Percentiles rank a stretch among this genome's conserved stretches.
Evolutionary conservation across 2,797 vertebrate species (phyloP).

Genomic region (Pteronotus mesoamericanus): DNA sequence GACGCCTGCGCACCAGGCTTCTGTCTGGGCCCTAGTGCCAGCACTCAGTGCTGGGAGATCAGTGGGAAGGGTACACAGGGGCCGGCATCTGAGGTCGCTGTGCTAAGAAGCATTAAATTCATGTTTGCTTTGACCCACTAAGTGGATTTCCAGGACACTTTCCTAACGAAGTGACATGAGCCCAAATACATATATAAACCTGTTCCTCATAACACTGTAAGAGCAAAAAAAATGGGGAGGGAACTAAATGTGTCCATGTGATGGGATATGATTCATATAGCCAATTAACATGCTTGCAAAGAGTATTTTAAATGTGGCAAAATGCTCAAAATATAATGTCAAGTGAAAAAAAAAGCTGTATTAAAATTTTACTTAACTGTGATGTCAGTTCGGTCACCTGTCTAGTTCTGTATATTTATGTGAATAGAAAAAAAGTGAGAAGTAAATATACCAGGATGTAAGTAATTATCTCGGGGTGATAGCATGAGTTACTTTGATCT

Average conservation of each 20-base stretch:
- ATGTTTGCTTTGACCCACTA: neutral
- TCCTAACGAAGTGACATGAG: neutral
- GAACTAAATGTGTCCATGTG: accelerated
- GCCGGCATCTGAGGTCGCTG: neutral
- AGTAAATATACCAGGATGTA: neutral
- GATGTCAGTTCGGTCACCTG: accelerated
- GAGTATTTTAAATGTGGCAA: neutral
- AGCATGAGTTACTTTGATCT: accelerated
- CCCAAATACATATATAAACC: neutral
- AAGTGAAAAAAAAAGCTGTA: neutral
- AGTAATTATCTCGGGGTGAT: neutral
- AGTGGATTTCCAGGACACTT: neutral
- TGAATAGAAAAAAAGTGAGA: neutral
- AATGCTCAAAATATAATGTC: neutral
- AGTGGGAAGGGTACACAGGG: accelerated
- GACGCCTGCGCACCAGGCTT: accelerated
- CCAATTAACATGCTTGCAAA: neutral
- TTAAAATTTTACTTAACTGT: neutral
- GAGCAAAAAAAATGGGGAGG: neutral
- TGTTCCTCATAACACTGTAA: neutral
- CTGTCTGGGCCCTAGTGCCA: accelerated
- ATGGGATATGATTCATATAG: neutral
- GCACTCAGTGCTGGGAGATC: accelerated
- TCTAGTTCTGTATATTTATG: accelerated
- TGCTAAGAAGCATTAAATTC: neutral